These are phyloP conservation scores for Bemisia tabaci DNA, from an alignment of 1,140 invertebrate species.

Conservation along the genomic window DNA sequence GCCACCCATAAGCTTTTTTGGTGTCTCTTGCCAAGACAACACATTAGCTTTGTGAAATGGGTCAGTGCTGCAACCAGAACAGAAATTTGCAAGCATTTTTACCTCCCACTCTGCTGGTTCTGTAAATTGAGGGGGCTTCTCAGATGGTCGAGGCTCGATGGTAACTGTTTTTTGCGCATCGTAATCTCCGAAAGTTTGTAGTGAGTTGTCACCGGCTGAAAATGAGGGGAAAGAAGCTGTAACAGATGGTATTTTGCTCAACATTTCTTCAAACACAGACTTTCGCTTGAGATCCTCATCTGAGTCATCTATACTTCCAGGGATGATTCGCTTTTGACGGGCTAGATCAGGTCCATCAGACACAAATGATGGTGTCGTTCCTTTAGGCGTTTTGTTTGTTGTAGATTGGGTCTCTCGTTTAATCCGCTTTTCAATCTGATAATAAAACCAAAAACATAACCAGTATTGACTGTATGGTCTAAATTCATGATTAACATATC, in stretches of 20 bases:
- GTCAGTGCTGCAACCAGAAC: constrained; percentile 50
- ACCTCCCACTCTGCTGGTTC: constrained; percentile 71
- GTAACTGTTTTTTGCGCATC: not conserved
- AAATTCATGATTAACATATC: no score
- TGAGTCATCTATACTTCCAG: not conserved
- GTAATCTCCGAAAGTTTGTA: not conserved
- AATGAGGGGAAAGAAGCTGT: not conserved
- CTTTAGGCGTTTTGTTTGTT: not conserved
- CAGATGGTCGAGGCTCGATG: not conserved
- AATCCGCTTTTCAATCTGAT: no score
- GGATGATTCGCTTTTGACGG: not conserved
- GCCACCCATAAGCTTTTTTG: constrained; percentile 57
- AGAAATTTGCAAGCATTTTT: constrained; percentile 54
- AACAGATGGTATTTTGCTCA: not conserved
- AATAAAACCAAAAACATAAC: no score
- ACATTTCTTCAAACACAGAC: not conserved
- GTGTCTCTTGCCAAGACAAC: constrained; percentile 54
- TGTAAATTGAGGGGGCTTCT: constrained; percentile 20
- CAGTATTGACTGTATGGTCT: no score
- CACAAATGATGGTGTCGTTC: not conserved
- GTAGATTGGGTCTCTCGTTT: no score
- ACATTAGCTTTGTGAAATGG: constrained; percentile 62
- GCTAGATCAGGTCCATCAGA: not conserved
- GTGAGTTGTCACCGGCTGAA: not conserved
- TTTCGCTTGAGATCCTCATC: not conserved